A percentile compares a stretch with the other conserved stretches of the same genome.
These are phyloP conservation scores for Drosophila seclusa DNA, from an alignment of 2,888 invertebrate genomes.

Conservation along the genomic window DNA sequence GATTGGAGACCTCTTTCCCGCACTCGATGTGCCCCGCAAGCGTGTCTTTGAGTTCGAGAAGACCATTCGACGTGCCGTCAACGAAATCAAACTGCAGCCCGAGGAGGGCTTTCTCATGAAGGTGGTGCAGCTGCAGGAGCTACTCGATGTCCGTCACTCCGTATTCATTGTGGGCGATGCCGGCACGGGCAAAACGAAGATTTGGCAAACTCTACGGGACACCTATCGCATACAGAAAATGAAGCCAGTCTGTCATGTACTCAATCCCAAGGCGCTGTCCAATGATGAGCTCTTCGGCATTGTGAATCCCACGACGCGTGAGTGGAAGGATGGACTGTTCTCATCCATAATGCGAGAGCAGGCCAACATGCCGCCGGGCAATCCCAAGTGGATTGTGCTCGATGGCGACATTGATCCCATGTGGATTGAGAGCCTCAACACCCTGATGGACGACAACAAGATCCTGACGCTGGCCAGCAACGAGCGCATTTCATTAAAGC, in stretches of 20 bases:
- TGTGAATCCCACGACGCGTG: constrained; percentile 96
- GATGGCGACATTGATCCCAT: constrained; percentile 93
- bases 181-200: constrained; percentile 96
- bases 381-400: constrained; percentile 97
- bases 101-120: constrained; percentile 95
- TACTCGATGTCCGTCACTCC: constrained; percentile 97
- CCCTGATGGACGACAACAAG: constrained; percentile 99
- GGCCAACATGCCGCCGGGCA: constrained; percentile 93
- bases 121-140: constrained; percentile 96
- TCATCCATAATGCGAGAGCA: constrained; percentile 97
- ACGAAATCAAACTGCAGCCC: constrained; percentile 94
- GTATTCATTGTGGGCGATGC: constrained; percentile 95
- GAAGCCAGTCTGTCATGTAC: constrained; percentile 93
- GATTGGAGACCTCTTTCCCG: constrained; percentile 96
- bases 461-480: constrained; percentile 97
- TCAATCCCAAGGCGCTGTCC: constrained; percentile 97
- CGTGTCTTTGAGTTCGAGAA: constrained; percentile 94
- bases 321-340: constrained; percentile 96
- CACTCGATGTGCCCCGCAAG: constrained; percentile 96
- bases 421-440: constrained; percentile 99
- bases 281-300: constrained; percentile 98
- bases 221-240: constrained; percentile 89
- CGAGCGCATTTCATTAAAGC: constrained; percentile 95
- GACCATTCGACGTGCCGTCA: constrained; percentile 90
- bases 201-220: constrained; percentile 95